Evolutionary conservation across 2,113 vertebrate species (phyloP).

Genomic region (Tupaia chinensis): DNA sequence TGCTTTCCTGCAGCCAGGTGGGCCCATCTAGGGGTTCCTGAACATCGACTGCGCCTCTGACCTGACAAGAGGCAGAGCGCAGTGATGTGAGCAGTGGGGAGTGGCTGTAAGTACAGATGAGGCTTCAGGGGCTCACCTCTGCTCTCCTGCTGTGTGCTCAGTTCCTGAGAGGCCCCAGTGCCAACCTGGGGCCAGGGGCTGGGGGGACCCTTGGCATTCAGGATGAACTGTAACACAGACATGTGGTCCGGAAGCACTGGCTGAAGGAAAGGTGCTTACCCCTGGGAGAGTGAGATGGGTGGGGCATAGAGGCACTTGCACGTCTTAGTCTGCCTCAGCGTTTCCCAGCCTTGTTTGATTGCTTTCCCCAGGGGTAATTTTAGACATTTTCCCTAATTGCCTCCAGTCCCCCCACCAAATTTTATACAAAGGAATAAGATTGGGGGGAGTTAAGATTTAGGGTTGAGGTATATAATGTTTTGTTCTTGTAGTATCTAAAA

Average conservation of each 20-base stretch:
- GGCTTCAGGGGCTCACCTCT: too few relatives aligned
- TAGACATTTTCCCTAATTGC: not conserved
- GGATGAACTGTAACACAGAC: not conserved
- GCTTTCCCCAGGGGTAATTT: not conserved
- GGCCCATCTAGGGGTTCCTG: too few relatives aligned
- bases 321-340: not conserved
- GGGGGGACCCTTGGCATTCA: too few relatives aligned
- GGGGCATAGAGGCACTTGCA: not conserved
- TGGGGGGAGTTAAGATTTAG: not conserved
- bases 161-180: too few relatives aligned
- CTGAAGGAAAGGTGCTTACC: not conserved
- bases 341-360: not conserved
- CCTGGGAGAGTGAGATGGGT: not conserved
- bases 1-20: too few relatives aligned
- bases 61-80: too few relatives aligned
- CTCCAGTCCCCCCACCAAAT: not conserved
- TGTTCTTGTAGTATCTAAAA: not conserved
- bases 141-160: too few relatives aligned
- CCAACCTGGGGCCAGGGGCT: too few relatives aligned
- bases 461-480: not conserved
- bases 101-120: too few relatives aligned
- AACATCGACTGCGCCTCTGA: too few relatives aligned
- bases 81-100: too few relatives aligned
- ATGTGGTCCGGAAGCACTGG: not conserved
- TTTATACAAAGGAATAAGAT: not conserved